Base-by-base conservation (phyloP, 2,113 vertebrate species). In the Trogon melanurus region DNA sequence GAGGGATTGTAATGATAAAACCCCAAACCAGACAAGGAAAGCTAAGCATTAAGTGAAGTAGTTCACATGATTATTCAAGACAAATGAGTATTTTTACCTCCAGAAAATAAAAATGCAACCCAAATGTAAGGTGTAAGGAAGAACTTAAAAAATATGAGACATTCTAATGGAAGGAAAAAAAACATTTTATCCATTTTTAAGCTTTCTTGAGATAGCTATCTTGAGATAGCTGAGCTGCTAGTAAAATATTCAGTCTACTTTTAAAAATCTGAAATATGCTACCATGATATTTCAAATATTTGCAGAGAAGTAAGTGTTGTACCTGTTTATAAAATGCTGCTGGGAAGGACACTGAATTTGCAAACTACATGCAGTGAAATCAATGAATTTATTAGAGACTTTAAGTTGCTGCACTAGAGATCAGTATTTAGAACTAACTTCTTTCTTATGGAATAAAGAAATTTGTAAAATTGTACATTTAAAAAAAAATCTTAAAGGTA, bases 261-360 rank as follows among this genome's bases (percentile, higher is more conserved):
- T 80, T 56, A 53, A 84, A 96, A 93, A 56, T 71, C 32, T 84
- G 53, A 79, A 94, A 56, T 73, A 79, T 74, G 29, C 89, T 91
- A 60, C 38, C 6, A 54, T 29, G 44, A 57, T 93, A 69, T 88
- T 90, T 70, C n/a, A 85, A 29, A 60, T 25, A 71, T 71, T 81
- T 87, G n/a, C 21, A 48, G 20, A 56, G 60, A 91, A 18, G 16
- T 78, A 80, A 81, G 67, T 47, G 34, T 84, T 66, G 18, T 71
- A 62, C 48, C 56, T 71, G 5, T 91, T 82, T 83, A n/a, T 62
- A 90, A 88, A 36, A 80, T 41, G 23, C 47, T 89, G 10, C 25
- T 82, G 22, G n/a, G 34, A 81, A 58, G 14, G 32, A 64, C 91
- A 45, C 53, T 48, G 38, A 75, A 81, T 64, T 84, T 93, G 48